Evolutionary conservation across 2,113 vertebrate genomes (phyloP), one percentile per base, ranked within the genome.

Genomic region (human): DNA sequence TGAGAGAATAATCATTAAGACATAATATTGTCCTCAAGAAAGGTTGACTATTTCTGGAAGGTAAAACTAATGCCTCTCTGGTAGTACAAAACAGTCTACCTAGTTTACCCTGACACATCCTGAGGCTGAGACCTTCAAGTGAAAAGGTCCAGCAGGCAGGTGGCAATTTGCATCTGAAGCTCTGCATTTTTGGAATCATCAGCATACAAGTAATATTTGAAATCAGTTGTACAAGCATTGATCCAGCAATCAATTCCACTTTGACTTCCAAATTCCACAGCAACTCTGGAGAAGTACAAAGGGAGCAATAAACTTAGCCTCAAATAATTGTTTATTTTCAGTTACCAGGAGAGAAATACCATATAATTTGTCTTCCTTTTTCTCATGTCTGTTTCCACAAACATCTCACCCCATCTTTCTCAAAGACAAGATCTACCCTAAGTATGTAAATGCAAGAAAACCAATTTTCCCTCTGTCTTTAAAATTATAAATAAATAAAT

Each of bases 401-500:
- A 50, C 76, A 93, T 40, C 48, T 96, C 27, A 35, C 66, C 61
- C 27, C 52, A 40, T 83, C 4, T 10, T 3, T 73, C 73, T 89
- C 89, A 82, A 95, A 73, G 84, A 73, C 94, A 90, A 86, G 32
- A 52, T 70, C 32, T 18, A 35, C 32, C 32, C 79, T 88, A 38
- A 96, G 55, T 27, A 61, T 61, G 0, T 55, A 94, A 96, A 30
- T 52, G 50, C 85, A 94, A 96, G 89, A 70, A 94, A 73, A 72
- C 4, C 16, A 8, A 40, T 25, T 43, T 94, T 70, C 27, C 32
- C n/a, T 57, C 66, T 79, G 68, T 27, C 82, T 95, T 92, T 59
- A 81, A 96, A 97, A 92, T 78, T 52, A 38, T 59, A 90, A 97
- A 40, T 85, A 94, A 93, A 68, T 88, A 97, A 90, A 40, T 61